Evolutionary conservation across 53 echinoderm and acorn worm genomes (phyloP).

Genomic region (Henricia sp.): DNA sequence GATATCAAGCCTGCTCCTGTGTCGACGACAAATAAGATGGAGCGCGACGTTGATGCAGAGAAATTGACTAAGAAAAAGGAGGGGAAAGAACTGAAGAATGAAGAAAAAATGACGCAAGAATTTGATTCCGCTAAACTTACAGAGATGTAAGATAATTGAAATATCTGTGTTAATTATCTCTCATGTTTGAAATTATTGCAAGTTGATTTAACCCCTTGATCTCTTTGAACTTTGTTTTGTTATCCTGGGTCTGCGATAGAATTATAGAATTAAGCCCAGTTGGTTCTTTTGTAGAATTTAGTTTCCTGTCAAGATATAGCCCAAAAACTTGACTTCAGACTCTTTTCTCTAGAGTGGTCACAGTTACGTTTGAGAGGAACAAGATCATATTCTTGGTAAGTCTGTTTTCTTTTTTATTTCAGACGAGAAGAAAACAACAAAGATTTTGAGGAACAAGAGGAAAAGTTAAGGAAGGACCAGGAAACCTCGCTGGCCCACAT

Average conservation of each 20-base stretch:
- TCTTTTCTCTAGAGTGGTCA: too few species aligned
- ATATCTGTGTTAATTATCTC: not conserved
- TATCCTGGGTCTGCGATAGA: too few species aligned
- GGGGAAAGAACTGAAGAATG: conserved; percentile 33
- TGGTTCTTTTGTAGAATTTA: too few species aligned
- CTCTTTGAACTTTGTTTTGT: too few species aligned
- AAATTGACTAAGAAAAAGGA: conserved; percentile 46
- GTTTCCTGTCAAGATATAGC: too few species aligned
- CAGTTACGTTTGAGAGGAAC: too few species aligned
- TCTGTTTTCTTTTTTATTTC: not conserved
- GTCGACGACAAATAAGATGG: not conserved
- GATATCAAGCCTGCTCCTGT: conserved; percentile 2
- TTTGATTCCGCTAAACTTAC: conserved; percentile 44
- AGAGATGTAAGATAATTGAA: conserved; percentile 42
- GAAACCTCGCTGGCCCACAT: conserved; percentile 72
- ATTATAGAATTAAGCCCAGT: too few species aligned
- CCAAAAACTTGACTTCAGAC: too few species aligned
- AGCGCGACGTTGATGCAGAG: conserved; percentile 35
- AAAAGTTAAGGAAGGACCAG: conserved; percentile 68
- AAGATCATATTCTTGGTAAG: too few species aligned
- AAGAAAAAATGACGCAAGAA: conserved; percentile 51
- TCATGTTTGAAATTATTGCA: too few species aligned
- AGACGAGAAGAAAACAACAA: conserved; percentile 66
- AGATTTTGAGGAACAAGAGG: conserved; percentile 67
- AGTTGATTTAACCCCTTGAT: too few species aligned